Evolutionary conservation across 2,797 vertebrate species (phyloP).

Genomic region (Otus scops): DNA sequence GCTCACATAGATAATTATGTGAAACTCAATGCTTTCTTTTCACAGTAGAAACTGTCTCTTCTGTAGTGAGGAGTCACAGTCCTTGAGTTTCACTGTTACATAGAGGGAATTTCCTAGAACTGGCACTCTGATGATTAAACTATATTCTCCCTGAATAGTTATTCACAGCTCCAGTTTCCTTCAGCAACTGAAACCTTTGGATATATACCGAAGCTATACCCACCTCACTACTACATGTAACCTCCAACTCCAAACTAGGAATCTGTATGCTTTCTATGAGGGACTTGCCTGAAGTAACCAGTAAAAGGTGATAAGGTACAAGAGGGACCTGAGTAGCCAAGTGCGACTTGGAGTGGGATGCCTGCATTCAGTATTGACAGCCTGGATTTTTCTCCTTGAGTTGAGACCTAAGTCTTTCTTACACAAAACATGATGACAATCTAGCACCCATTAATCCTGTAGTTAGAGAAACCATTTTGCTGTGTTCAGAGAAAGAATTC

Average conservation of each 20-base stretch:
- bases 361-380: background rate
- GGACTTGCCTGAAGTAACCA: background rate
- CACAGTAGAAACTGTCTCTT: background rate
- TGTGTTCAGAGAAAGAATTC: background rate
- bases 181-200: background rate
- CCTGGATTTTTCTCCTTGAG: background rate
- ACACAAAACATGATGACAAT: background rate
- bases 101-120: background rate
- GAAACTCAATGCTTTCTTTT: background rate
- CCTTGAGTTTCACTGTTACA: background rate
- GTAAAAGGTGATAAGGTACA: background rate
- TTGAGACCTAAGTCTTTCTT: background rate
- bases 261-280: rapidly evolving
- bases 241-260: background rate
- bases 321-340: background rate
- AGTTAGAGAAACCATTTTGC: background rate
- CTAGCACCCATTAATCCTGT: background rate
- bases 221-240: background rate
- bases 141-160: background rate
- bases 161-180: background rate
- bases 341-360: background rate
- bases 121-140: background rate
- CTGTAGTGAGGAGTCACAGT: background rate
- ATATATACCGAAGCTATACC: background rate
- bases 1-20: background rate